phyloP scores from a whole-genome alignment of 2,113 vertebrate species.

The Heterochromis multidens region DNA sequence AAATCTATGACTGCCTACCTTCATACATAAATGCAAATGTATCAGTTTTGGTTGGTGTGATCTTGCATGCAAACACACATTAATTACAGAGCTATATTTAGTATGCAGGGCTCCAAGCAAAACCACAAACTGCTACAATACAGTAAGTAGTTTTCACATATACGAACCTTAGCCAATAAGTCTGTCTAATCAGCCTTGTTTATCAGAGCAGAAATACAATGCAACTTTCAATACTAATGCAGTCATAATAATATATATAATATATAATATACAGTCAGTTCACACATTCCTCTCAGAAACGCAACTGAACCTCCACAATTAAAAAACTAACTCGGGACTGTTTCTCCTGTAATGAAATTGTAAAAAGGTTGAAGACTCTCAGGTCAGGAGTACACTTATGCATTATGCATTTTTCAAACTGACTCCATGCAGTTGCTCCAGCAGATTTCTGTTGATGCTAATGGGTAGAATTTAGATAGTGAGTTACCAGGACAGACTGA shows the following conservation, averaged over 20 bases:
- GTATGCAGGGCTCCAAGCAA: neutral
- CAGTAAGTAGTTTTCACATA: neutral
- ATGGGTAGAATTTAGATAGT: neutral
- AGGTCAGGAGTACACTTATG: neutral
- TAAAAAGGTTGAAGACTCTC: neutral
- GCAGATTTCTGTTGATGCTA: constrained; percentile 11
- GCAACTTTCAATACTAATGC: neutral
- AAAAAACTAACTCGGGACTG: neutral
- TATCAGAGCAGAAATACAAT: neutral
- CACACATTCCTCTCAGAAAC: neutral
- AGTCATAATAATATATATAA: neutral
- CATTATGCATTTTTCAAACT: neutral
- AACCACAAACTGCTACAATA: neutral
- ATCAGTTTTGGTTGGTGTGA: neutral
- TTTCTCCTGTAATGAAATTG: neutral
- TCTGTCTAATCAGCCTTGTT: neutral
- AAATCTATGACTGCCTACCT: neutral
- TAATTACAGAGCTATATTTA: neutral
- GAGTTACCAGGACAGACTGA: constrained; percentile 7
- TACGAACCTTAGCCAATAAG: neutral
- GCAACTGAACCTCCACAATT: neutral
- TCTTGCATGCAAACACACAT: neutral
- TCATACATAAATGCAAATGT: neutral
- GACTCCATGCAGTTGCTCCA: neutral
- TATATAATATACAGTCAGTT: neutral